Base-by-base conservation (phyloP, 1,140 invertebrate species). In the Sitobion miscanthi region DNA sequence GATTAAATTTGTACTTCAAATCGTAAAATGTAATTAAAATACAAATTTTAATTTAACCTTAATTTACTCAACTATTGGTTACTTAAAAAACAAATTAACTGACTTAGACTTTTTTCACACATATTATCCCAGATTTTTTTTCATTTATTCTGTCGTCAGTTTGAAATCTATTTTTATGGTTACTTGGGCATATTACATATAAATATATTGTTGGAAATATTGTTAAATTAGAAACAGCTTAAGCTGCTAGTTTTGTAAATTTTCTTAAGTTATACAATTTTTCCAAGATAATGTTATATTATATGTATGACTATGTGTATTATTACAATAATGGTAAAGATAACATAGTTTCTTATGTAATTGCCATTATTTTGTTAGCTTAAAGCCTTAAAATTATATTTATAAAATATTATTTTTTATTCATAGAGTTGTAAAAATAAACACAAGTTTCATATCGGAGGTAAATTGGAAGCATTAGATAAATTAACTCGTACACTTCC, bases 381-480 rank as follows among this genome's bases (percentile, higher is more conserved):
- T 30, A 38, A 38, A 38, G 38, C 38, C 1, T 38, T 38, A 30
- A 30, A 69, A 69, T 62, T 62, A 30, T 62, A 62, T 62, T 35
- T 85, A 38, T 85, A 42, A 86, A 86, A 42, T 88, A 4, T 7
- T 90, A 54, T 90, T 69, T 42, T 90, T 69, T 90, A 7, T 62
- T 0, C 23, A n/a, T 57, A 93, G 93, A 85, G n/a, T 35, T 52
- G 38, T 83, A 17, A 82, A 45, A 21, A 30, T 35, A 52, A 38
- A 23, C 57, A 83, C 38, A 89, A 89, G 35, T 99, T 99, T 95
- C 96, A 97, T 82, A 96, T 98, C 91, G 98, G 98, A 57, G 98
- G 98, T 98, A 99, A 99, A 95, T 95, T 99, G 47, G 99, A 99
- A 96, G 98, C 99, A 20, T 98, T 99, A 85, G 98, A 99, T 95